Percentiles rank a stretch among this genome's conserved stretches.
phyloP scores from a whole-genome alignment of 2,113 vertebrate genomes.

The Cochlearius cochlearius region DNA sequence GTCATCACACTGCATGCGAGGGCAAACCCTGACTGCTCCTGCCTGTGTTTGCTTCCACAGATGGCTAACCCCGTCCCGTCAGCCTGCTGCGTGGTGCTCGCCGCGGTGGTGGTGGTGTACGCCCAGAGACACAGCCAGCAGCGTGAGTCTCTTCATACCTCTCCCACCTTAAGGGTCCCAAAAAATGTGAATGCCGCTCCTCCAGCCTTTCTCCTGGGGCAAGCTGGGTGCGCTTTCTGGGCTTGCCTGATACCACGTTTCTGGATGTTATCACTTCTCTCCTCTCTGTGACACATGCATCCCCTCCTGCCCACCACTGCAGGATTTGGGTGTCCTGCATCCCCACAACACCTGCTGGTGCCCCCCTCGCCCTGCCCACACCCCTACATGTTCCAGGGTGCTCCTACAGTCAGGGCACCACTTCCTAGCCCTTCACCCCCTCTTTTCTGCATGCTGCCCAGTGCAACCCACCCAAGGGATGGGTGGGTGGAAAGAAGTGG shows the following conservation, averaged over 20 bases:
- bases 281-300: rapidly evolving
- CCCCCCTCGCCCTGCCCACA: neutral
- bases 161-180: neutral
- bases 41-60: conserved; percentile 78
- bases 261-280: neutral
- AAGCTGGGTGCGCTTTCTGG: rapidly evolving
- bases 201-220: neutral
- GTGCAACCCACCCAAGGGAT: neutral
- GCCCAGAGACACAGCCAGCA: conserved; percentile 90
- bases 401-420: neutral
- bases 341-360: rapidly evolving
- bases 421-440: neutral
- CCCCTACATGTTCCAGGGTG: neutral
- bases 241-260: neutral
- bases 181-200: neutral
- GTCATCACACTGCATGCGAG: rapidly evolving
- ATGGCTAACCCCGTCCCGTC: conserved; percentile 92
- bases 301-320: neutral
- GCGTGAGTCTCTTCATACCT: conserved; percentile 79
- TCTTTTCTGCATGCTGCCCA: rapidly evolving
- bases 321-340: neutral
- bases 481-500: neutral
- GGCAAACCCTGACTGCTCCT: neutral
- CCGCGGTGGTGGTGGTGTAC: conserved; percentile 86
- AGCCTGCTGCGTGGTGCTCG: conserved; percentile 89